Percentiles rank a stretch among this genome's conserved stretches.
Evolutionary conservation across 2,797 vertebrate genomes (phyloP).

Genomic region (Acanthiza pusilla): DNA sequence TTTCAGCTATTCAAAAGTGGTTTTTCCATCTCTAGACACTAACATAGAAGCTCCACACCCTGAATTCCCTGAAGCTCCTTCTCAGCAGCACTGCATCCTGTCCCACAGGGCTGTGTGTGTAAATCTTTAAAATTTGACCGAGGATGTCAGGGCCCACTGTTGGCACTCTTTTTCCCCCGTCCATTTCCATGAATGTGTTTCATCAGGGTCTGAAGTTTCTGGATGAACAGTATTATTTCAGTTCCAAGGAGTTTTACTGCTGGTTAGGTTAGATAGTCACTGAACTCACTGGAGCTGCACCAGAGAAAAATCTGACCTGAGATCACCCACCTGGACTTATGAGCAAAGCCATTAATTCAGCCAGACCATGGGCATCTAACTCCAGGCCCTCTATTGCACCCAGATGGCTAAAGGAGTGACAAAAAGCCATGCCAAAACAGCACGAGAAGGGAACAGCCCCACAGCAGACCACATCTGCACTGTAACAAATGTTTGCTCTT

Average conservation of each 20-base stretch:
- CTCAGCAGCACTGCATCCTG: neutral
- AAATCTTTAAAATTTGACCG: neutral
- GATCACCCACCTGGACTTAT: neutral
- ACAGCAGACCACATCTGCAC: fast-evolving
- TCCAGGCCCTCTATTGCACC: neutral
- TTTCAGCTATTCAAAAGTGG: neutral
- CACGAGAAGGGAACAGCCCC: neutral
- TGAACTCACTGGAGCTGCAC: neutral
- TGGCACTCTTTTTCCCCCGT: neutral
- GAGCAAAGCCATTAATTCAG: neutral
- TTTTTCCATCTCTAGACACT: neutral
- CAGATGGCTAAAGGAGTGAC: neutral
- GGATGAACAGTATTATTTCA: neutral
- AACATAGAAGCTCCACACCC: neutral
- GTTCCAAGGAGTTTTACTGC: neutral
- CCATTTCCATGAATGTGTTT: neutral
- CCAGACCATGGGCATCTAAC: neutral
- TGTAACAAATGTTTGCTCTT: neutral
- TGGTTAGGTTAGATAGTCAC: neutral
- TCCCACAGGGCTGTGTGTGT: fast-evolving
- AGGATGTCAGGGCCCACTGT: neutral
- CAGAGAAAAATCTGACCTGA: neutral
- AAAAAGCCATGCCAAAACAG: neutral
- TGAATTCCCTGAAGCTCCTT: neutral
- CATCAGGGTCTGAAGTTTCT: neutral